A percentile compares a stretch with the other conserved stretches of the same genome.
Evolutionary conservation across 1,140 invertebrate genomes (phyloP).

Genomic region (Drosophila athabasca): DNA sequence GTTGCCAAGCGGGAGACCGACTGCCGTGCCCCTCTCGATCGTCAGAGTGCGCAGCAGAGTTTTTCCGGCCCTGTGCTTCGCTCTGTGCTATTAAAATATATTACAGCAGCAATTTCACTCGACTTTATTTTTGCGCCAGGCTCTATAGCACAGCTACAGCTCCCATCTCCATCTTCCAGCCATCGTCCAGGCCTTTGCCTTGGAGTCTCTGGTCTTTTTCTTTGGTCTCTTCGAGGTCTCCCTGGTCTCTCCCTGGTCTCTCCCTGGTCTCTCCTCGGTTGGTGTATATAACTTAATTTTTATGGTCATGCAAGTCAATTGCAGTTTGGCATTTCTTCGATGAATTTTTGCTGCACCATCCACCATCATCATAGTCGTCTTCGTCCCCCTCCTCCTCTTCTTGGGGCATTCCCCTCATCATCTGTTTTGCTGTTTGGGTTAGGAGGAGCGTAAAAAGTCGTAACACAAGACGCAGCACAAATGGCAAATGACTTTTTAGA

Average conservation of each 20-base stretch:
- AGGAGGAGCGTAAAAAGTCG: conserved; percentile 37
- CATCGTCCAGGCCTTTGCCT: conserved; percentile 8
- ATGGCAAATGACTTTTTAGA: conserved; percentile 55
- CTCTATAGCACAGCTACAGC: neutral
- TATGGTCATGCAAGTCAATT: conserved; percentile 81
- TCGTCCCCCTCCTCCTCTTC: neutral
- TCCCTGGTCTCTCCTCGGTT: conserved; percentile 17
- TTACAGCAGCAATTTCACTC: conserved; percentile 76
- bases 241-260: conserved; percentile 2
- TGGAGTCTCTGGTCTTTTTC: neutral
- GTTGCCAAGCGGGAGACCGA: conserved; percentile 25
- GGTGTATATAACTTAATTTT: conserved; percentile 80
- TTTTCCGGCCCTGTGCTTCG: conserved; percentile 52
- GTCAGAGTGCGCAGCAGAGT: conserved; percentile 34
- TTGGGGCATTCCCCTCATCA: conserved; percentile 48
- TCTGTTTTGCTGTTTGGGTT: conserved; percentile 27
- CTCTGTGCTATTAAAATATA: conserved; percentile 74
- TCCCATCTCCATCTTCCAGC: too few relatives aligned
- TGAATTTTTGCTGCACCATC: conserved; percentile 51
- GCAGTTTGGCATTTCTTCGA: conserved; percentile 79
- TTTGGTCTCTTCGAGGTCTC: conserved; percentile 3
- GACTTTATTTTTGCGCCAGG: conserved; percentile 76
- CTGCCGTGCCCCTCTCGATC: conserved; percentile 12
- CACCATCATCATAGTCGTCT: conserved; percentile 40
- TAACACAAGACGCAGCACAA: conserved; percentile 65